A percentile compares a stretch with the other conserved stretches of the same genome.
These are phyloP conservation scores for Oikopleura vanhoeffeni DNA, from an alignment of 23 tunicate genomes.

Conservation along the genomic window DNA sequence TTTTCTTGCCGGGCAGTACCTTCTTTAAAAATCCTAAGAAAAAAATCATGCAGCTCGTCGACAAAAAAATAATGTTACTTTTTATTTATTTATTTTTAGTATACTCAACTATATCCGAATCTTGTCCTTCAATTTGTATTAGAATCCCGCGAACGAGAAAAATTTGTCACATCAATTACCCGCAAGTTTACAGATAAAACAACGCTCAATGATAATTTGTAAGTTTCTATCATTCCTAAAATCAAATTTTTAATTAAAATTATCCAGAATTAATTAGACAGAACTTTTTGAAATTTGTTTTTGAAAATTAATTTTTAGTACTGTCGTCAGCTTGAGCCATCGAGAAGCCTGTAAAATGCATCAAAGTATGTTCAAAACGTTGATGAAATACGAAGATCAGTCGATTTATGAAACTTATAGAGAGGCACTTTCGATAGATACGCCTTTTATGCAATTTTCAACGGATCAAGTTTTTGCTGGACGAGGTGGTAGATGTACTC, in stretches of 20 bases:
- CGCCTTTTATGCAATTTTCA: not conserved
- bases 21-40: too few relatives aligned
- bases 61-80: not conserved
- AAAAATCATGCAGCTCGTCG: not conserved
- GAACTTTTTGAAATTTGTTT: too few relatives aligned
- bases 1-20: too few relatives aligned
- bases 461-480: not conserved
- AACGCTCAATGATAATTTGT: too few relatives aligned
- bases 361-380: not conserved
- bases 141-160: not conserved
- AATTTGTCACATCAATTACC: not conserved
- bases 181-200: too few relatives aligned
- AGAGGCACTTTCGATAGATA: not conserved
- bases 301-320: too few relatives aligned
- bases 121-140: not conserved
- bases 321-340: too few relatives aligned
- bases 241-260: too few relatives aligned
- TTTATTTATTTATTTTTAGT: not conserved
- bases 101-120: not conserved
- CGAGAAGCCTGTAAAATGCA: not conserved
- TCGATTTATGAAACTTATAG: not conserved
- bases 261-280: too few relatives aligned
- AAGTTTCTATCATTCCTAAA: too few relatives aligned
- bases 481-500: not conserved
- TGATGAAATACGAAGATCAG: not conserved